Conservation (phyloP, 2,797 vertebrate species). For the Furcifer pardalis region DNA sequence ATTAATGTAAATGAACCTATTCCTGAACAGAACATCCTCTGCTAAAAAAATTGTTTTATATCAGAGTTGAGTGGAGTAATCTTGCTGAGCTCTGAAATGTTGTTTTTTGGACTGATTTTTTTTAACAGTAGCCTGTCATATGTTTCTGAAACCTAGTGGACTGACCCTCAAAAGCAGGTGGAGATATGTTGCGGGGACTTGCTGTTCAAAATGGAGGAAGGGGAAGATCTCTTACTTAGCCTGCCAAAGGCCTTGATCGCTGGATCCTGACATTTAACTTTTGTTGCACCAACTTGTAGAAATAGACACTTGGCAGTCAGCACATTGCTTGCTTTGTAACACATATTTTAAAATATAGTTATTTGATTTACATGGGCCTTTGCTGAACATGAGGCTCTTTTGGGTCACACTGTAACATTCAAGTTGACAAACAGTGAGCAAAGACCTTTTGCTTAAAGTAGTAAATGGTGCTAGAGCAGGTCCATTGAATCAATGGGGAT, state of each 20-base stretch:
- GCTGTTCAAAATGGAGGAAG: not conserved
- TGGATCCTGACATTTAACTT: not conserved
- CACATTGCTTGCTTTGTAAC: not conserved
- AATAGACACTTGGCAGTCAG: not conserved
- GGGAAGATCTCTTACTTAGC: not conserved
- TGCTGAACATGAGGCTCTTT: not conserved
- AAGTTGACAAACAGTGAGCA: too few species aligned
- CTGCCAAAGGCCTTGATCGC: not conserved
- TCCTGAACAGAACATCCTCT: too few species aligned
- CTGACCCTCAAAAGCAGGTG: not conserved
- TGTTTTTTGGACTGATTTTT: not conserved
- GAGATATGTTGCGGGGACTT: not conserved
- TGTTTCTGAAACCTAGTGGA: not conserved
- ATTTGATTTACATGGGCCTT: not conserved
- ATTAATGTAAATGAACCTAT: too few species aligned
- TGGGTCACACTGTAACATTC: conserved; percentile 1
- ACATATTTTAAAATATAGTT: not conserved
- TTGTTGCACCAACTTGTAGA: not conserved
- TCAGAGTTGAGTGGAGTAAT: too few species aligned
- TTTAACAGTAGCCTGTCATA: not conserved
- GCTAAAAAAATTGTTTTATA: too few species aligned
- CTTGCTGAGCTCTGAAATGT: too few species aligned
- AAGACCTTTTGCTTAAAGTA: too few species aligned
- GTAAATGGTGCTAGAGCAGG: too few species aligned
- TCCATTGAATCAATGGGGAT: too few species aligned